Percentiles rank a stretch among this genome's conserved stretches.
phyloP scores from a whole-genome alignment of 2,797 vertebrate genomes.

The Chaenodraco wilsoni region DNA sequence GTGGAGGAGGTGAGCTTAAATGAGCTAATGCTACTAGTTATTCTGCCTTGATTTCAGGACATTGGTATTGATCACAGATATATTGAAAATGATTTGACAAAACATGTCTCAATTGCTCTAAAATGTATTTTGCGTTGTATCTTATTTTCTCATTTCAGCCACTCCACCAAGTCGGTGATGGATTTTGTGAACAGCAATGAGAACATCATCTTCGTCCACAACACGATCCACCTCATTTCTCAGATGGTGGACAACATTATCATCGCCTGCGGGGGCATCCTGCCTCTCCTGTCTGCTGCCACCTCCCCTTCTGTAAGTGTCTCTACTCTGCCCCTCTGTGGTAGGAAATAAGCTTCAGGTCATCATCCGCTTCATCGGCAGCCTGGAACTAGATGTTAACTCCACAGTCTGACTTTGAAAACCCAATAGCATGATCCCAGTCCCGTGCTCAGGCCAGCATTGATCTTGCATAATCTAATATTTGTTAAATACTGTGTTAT shows the following conservation, averaged over 20 bases:
- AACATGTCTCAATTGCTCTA: background rate
- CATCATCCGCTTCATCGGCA: constrained; percentile 14
- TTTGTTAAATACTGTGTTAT: background rate
- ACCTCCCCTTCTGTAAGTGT: constrained; percentile 99
- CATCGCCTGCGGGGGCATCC: constrained; percentile 98
- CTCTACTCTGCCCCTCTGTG: constrained; percentile 71
- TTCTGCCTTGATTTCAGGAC: background rate
- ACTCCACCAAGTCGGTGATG: constrained; percentile 99
- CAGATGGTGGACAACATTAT: constrained; percentile 99
- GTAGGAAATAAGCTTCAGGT: constrained; percentile 62
- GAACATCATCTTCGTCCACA: constrained; percentile 99
- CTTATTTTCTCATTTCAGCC: constrained; percentile 81
- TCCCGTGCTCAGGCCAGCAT: background rate
- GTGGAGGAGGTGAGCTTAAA: constrained; percentile 92
- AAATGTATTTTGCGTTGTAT: background rate
- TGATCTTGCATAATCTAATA: constrained; percentile 14
- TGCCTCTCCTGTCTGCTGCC: constrained; percentile 96
- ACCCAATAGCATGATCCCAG: background rate
- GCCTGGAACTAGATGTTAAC: background rate
- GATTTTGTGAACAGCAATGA: constrained; percentile 99
- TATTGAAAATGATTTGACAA: background rate
- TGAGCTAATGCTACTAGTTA: background rate
- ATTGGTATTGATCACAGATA: background rate
- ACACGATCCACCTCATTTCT: constrained; percentile 99
- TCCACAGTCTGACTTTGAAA: constrained; percentile 7